These are phyloP conservation scores for Martes flavigula DNA, from an alignment of 2,797 vertebrate species.

Conservation along the genomic window DNA sequence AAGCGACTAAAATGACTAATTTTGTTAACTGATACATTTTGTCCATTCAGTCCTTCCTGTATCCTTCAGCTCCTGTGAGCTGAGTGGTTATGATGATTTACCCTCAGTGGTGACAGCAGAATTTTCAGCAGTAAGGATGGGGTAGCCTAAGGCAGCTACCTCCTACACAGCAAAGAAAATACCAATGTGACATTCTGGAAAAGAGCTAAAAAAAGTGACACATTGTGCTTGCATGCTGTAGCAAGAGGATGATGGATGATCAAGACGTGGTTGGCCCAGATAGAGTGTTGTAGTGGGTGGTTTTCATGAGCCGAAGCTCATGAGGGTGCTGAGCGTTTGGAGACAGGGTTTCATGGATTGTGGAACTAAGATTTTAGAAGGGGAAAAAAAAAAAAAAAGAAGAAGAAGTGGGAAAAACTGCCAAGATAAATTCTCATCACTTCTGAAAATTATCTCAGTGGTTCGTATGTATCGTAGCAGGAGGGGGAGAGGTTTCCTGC, in stretches of 20 bases:
- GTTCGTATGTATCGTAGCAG: background rate
- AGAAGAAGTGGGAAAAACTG: background rate
- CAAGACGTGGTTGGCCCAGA: background rate
- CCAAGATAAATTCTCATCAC: background rate
- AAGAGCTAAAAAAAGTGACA: background rate
- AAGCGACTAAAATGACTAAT: background rate
- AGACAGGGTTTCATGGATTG: background rate
- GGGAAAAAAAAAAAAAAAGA: background rate
- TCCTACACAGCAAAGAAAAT: background rate
- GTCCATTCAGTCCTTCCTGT: background rate
- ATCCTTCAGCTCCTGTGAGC: background rate
- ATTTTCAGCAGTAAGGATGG: background rate
- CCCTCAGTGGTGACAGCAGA: background rate
- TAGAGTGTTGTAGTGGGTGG: background rate
- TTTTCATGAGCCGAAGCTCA: background rate
- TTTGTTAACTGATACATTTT: background rate
- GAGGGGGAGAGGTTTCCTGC: background rate
- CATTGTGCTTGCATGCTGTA: background rate
- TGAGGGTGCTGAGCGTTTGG: background rate
- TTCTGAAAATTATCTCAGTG: background rate
- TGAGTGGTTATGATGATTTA: background rate
- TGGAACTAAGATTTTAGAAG: background rate
- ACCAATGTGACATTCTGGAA: background rate
- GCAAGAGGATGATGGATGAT: background rate
- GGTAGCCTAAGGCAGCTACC: background rate